Evolutionary conservation across 2,797 vertebrate genomes (phyloP), one percentile per base, ranked within the genome.

Genomic region (Aselliscus stoliczkanus): DNA sequence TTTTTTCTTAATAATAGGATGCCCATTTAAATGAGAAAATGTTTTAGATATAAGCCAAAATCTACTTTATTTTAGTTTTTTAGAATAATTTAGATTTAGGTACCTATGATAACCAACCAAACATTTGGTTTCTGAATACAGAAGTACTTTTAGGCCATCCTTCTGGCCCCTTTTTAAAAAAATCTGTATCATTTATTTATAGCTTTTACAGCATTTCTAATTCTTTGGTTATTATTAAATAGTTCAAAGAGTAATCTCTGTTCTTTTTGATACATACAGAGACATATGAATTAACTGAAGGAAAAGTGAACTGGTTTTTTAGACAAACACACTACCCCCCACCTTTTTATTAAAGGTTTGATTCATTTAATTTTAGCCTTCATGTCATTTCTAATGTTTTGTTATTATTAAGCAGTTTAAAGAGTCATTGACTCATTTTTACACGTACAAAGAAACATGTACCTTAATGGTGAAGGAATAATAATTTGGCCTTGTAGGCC

Each of bases 41-140:
- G 39, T 64, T 96, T 97, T 92, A 62, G 42, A 11, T 69, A 4
- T 93, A 81, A 86, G 44, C 31, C 47, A 72, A 95, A 94, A 76
- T 93, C 17, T 75, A 75, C 37, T 94, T 89, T 90, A 95, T 91
- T 95, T 81, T 96, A 77, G 52, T 37, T 89, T 86, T 97, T 97
- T 85, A 94, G 56, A 91, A 83, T 79, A 90, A 70, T 93, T 91
- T 85, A 52, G 75, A 83, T 58, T 76, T 80, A 89, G 93, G 44
- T 20, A 75, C 21, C 88, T 94, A 31, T 25, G 21, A 58, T 84
- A 67, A 64, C n/a, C 29, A 89, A 34, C 31, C 31, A 54, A 73
- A 62, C 18, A 50, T 50, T 90, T 92, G 21, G 77, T 90, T 90
- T 92, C 70, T 91, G 93, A 79, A 72, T 79, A 72, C 18, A 58